Evolutionary conservation across 2,797 vertebrate species (phyloP), one percentile per base, ranked within the genome.

Genomic region (Schizopygopsis malacanthus): DNA sequence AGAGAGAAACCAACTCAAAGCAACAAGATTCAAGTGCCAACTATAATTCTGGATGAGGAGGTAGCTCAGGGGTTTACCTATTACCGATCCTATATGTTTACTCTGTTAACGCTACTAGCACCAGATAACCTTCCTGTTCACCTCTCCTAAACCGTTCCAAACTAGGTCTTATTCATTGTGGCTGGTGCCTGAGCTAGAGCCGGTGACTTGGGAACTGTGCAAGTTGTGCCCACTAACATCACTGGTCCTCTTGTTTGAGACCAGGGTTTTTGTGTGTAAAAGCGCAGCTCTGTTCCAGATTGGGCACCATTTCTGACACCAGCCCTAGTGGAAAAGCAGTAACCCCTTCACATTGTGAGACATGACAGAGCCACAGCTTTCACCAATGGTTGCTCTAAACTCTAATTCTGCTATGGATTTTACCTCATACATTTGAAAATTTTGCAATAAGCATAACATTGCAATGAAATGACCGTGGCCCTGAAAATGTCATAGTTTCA

Each of bases 21-120:
- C 85, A 90, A 90, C 89, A 90, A 37, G 41, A 82, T 82, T 43
- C 89, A 91, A 70, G 89, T 89, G n/a, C 87, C 90, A 39, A 71
- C 82, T 88, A 89, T 87, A 90, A 92, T 86, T 89, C 92, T 65
- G 76, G 94, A 94, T 72, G 87, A 93, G 0, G 92, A 97, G 96
- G 96, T 97, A 97, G 93, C 79, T 43, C 54, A 54, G 54, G 78
- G 16, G 33, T 39, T 81, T 85, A 61, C n/a, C 41, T 37, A 25
- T 75, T 47, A 73, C n/a, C 0, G 20, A 52, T 77, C 22, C n/a
- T 4, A 28, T 52, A 28, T 16, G 67, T 77, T 50, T 45, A 28
- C n/a, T 59, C 37, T 69, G 41, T 79, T 47, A 78, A 47, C 2
- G 2, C 41, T 47, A 7, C 78, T 65, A 79, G 22, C 13, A 28